Conservation (phyloP, 2,888 invertebrate species). For the Rhagonycha fulva region DNA sequence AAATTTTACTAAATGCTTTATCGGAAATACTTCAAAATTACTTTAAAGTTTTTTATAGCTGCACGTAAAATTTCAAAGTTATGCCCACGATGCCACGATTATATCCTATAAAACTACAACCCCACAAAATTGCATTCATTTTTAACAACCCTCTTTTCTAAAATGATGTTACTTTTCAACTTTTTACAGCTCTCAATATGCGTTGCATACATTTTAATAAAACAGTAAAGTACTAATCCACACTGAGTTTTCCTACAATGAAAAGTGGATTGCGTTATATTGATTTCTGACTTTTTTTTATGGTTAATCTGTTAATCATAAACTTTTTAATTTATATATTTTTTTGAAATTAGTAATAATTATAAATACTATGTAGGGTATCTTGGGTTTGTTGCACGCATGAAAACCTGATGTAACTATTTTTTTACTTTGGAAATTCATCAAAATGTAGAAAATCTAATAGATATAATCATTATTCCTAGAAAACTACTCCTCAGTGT, state of each 20-base stretch:
- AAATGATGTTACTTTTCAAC: not conserved
- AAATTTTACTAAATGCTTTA: not conserved
- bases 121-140: constrained; percentile 9
- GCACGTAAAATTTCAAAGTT: constrained; percentile 8
- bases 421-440: too few relatives aligned
- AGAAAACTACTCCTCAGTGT: too few relatives aligned
- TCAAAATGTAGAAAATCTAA: too few relatives aligned
- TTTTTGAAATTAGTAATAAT: too few relatives aligned
- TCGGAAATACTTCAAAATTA: not conserved
- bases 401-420: too few relatives aligned
- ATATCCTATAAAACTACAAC: not conserved
- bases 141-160: constrained; percentile 1
- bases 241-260: not conserved
- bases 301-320: not conserved
- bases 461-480: too few relatives aligned
- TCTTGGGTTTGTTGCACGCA: too few relatives aligned
- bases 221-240: not conserved
- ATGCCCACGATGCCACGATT: constrained; percentile 1
- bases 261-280: not conserved
- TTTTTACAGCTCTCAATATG: not conserved
- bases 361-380: too few relatives aligned
- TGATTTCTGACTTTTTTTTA: not conserved
- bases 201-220: not conserved
- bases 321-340: not conserved
- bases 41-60: constrained; percentile 9